A percentile compares a stretch with the other conserved stretches of the same genome.
These are phyloP conservation scores for Tetrao urogallus DNA, from an alignment of 2,113 vertebrate genomes.

Conservation along the genomic window DNA sequence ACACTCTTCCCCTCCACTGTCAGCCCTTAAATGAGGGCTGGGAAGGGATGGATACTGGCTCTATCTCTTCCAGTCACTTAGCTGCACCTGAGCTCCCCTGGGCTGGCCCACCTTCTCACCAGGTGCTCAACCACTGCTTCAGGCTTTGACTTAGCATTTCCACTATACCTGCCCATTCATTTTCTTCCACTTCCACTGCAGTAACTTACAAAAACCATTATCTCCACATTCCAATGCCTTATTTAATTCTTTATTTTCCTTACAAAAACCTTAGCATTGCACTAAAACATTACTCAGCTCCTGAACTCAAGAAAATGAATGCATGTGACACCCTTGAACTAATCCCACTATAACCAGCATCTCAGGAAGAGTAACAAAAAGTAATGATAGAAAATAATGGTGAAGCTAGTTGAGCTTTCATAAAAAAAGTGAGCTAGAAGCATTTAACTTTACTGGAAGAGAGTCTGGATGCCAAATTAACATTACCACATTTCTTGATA, in stretches of 20 bases:
- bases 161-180: not conserved
- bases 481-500: not conserved
- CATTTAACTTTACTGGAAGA: accelerated
- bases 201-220: not conserved
- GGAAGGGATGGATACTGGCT: no score
- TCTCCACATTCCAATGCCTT: not conserved
- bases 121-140: no score
- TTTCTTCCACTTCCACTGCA: not conserved
- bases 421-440: not conserved
- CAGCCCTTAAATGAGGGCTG: no score
- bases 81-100: no score
- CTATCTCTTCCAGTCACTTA: no score
- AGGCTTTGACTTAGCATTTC: no score
- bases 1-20: no score
- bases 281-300: not conserved
- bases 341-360: not conserved
- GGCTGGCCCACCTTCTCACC: no score
- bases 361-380: not conserved
- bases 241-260: not conserved
- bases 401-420: not conserved
- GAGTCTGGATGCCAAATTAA: accelerated
- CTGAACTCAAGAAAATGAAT: not conserved
- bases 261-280: not conserved
- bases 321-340: not conserved
- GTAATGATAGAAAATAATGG: not conserved